Evolutionary conservation across 2,797 vertebrate genomes (phyloP).

Genomic region (Gallinago solitaria): DNA sequence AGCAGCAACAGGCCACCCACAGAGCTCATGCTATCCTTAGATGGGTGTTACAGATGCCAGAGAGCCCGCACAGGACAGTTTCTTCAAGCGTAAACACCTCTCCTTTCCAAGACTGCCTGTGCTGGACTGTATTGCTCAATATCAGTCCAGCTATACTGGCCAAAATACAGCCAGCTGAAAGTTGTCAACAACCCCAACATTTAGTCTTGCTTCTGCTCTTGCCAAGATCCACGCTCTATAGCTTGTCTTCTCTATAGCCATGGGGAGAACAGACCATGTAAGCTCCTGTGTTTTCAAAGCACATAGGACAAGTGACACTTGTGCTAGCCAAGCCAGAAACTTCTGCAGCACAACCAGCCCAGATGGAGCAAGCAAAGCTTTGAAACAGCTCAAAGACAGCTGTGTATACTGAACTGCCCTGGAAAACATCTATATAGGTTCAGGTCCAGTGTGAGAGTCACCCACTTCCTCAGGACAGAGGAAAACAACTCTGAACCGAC

Average conservation of each 20-base stretch:
- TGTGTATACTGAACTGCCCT: background rate
- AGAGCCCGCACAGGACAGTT: background rate
- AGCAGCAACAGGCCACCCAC: background rate
- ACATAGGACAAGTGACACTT: background rate
- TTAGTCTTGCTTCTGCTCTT: background rate
- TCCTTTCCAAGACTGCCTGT: background rate
- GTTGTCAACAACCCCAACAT: background rate
- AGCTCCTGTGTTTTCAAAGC: background rate
- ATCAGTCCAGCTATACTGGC: background rate
- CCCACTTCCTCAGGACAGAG: background rate
- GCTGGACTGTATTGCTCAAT: background rate
- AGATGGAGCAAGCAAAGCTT: background rate
- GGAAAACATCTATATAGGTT: background rate
- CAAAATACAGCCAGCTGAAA: background rate
- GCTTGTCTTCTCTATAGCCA: background rate
- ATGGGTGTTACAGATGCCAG: background rate
- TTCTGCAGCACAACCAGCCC: background rate
- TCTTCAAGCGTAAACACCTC: background rate
- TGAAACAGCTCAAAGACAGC: background rate
- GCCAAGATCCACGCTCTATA: background rate
- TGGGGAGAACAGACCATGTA: background rate
- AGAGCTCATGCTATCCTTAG: background rate
- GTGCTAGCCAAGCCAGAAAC: background rate
- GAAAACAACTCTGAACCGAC: background rate
- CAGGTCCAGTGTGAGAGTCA: background rate